Evolutionary conservation across 2,113 vertebrate species (phyloP), one percentile per base, ranked within the genome.

Genomic region (Suricata suricatta): DNA sequence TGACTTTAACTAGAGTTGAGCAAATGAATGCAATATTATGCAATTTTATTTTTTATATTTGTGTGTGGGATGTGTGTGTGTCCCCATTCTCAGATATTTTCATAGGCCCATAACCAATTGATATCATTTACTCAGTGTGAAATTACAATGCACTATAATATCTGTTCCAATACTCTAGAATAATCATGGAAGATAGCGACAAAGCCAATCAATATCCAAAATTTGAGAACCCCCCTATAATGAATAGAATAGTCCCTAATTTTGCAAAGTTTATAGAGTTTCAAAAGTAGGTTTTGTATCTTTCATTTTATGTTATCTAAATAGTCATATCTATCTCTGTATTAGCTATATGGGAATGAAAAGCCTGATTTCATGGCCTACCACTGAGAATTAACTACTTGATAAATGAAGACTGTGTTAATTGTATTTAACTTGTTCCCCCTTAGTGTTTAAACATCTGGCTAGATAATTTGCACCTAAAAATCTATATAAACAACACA

Each of bases 371-470:
- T 86, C 96, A 60, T 74, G 79, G 66, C 87, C 93, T 96, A 94
- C 96, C 16, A 5, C 96, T 98, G 96, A 98, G 98, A 98, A 98
- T 95, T 98, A 98, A 98, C 95, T 96, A 97, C 96, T 98, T 98
- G 98, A 98, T 98, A 98, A 98, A 97, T n/a, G 54, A 98, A 77
- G 88, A 94, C 69, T 96, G 77, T 82, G 82, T 93, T 98, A 96
- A 98, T 98, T 98, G 84, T 97, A 97, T 96, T 98, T 98, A 97
- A 98, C 97, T 95, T 96, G 64, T 97, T 98, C 98, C 77, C 72
- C 93, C 77, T 97, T 96, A 81, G 82, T 98, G 97, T 98, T 98
- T 97, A 98, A 98, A 98, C 97, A 98, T 98, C 97, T 99, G 98
- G 96, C 47, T 97, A 97, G 94, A 97, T 92, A 96, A 98, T 98